Conservation (phyloP, 2,797 vertebrate genomes). For the Chrosomus eos region DNA sequence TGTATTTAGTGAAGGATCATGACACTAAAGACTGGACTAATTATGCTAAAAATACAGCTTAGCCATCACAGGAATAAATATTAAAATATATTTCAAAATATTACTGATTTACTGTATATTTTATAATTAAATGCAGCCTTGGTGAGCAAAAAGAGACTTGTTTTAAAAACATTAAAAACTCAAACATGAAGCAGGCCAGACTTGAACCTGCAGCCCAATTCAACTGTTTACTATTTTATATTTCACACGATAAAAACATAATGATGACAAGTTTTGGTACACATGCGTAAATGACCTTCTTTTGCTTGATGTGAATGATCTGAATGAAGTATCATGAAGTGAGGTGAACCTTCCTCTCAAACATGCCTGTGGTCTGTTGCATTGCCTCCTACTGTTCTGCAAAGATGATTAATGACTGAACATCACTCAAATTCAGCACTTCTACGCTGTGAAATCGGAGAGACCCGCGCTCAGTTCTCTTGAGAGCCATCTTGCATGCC, state of each 20-base stretch:
- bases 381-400: constrained; percentile 65
- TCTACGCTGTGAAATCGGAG: constrained; percentile 81
- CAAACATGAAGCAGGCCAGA: neutral
- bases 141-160: neutral
- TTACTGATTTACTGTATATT: neutral
- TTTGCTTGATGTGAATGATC: neutral
- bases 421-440: constrained; percentile 83
- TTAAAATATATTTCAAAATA: neutral
- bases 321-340: neutral
- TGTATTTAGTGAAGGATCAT: too few relatives aligned
- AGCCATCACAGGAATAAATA: neutral
- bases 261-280: neutral
- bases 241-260: neutral
- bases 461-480: constrained; percentile 75
- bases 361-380: constrained; percentile 60
- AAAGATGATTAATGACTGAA: constrained; percentile 83
- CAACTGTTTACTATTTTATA: neutral
- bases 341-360: constrained; percentile 4
- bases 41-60: neutral
- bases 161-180: neutral
- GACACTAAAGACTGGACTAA: neutral
- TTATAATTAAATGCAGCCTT: neutral
- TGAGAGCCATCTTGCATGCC: constrained; percentile 69
- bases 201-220: neutral
- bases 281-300: neutral